Evolutionary conservation across 2,113 vertebrate species (phyloP).

Genomic region (Anguilla japonica): DNA sequence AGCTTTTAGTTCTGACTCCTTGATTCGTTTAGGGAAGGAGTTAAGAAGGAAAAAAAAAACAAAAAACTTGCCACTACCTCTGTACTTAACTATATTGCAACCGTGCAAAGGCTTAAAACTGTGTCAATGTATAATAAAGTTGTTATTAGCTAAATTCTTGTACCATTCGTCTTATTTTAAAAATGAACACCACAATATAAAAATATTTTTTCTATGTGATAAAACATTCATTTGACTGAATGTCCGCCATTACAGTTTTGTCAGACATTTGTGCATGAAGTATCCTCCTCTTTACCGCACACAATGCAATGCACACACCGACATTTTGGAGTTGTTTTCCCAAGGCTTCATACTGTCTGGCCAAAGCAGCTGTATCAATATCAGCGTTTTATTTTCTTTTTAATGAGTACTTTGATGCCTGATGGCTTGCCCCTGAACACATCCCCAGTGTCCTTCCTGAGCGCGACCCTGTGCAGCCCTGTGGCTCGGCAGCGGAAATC

Average conservation of each 20-base stretch:
- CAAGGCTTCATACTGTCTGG: background rate
- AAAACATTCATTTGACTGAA: background rate
- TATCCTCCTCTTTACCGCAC: background rate
- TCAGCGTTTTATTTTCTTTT: background rate
- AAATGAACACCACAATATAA: background rate
- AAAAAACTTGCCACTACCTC: constrained; percentile 55
- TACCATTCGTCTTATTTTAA: background rate
- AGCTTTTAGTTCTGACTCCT: constrained; percentile 22
- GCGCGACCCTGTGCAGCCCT: background rate
- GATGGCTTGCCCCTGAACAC: background rate
- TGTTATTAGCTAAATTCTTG: background rate
- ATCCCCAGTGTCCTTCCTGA: background rate
- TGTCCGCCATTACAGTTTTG: background rate
- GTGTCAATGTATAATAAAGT: constrained; percentile 62
- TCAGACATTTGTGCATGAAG: background rate
- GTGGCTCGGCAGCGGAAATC: background rate
- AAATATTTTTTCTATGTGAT: too few species aligned
- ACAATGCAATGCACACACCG: background rate
- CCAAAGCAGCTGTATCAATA: constrained; percentile 4
- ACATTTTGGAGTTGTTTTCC: background rate
- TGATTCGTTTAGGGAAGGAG: constrained; percentile 36
- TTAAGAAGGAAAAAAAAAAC: background rate
- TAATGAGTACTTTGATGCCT: background rate
- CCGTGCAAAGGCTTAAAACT: constrained; percentile 33
- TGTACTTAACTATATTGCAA: constrained; percentile 50